Base-by-base conservation (phyloP, 1,140 invertebrate genomes). In the Epicauta chinensis region DNA sequence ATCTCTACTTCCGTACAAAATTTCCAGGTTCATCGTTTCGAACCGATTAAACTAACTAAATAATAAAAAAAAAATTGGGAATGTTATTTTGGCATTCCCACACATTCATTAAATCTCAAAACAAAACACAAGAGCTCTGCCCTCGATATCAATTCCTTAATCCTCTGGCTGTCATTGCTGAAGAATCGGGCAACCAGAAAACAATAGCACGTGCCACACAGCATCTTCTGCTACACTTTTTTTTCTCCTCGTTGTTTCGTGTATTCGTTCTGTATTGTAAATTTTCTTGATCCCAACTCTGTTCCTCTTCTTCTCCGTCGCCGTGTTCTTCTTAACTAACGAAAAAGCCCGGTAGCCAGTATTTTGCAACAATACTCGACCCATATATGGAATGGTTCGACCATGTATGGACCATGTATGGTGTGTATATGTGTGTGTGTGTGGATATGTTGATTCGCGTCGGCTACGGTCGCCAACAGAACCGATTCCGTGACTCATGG, bases 161-260 rank as follows among this genome's bases (percentile, higher is more conserved):
- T 5, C 23, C 23, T n/a, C n/a, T n/a, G n/a, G n/a, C 4, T 23
- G 23, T 23, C 23, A 23, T 23, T 23, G 23, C 23, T 23, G 23
- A 23, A 23, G 23, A 23, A 23, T 23, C 23, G 4, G 23, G 55
- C 50, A n/a, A n/a, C n/a, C n/a, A 40, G 56, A 51, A 63, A 55
- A 64, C 61, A 64, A 66, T 61, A 66, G 64, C 64, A 63, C 64
- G 64, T 66, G 64, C 58, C 59, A 54, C 43, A 37, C 17, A 30
- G 44, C 37, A 13, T 16, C 16, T 53, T 53, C 46, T 53, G 10
- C 10, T n/a, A 2, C 5, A 34, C 11, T 34, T 34, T 23, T 39
- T 39, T 39, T 39, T 34, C 32, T 34, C 11, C 32, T 34, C 11
- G 3, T 34, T 34, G 3, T 3, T 34, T 7, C 32, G 32, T 23